Conservation (phyloP, 2,888 invertebrate species). For the Eupeodes latifasciatus region DNA sequence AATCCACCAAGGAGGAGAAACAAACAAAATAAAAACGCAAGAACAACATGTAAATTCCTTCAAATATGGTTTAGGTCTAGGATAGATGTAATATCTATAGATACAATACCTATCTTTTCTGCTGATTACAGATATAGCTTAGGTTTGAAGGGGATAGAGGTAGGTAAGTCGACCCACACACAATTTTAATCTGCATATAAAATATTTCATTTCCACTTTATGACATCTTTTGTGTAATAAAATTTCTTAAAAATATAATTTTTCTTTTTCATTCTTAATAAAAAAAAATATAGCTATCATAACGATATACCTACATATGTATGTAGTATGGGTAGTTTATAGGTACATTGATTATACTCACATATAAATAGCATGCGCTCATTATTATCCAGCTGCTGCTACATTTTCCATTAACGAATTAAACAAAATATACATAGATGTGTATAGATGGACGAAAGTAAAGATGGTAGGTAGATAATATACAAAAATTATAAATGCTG, state of each 20-base stretch:
- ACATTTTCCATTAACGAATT: slow-evolving; percentile 78
- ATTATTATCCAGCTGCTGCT: slow-evolving; percentile 79
- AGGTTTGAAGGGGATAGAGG: neutral
- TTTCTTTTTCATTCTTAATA: slow-evolving; percentile 11
- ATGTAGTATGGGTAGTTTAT: too few species aligned
- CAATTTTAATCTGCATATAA: too few species aligned
- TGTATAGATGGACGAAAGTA: slow-evolving; percentile 51
- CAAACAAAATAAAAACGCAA: slow-evolving; percentile 17
- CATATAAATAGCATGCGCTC: slow-evolving; percentile 80
- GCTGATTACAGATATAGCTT: neutral
- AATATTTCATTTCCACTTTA: neutral
- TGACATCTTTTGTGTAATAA: slow-evolving; percentile 7
- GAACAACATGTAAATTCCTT: slow-evolving; percentile 73
- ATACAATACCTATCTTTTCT: slow-evolving; percentile 4
- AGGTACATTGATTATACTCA: slow-evolving; percentile 62
- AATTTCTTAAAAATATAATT: slow-evolving; percentile 21
- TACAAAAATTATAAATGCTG: slow-evolving; percentile 27
- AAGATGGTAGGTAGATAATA: slow-evolving; percentile 54
- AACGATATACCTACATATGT: neutral
- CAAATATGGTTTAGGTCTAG: slow-evolving; percentile 51
- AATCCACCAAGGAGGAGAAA: slow-evolving; percentile 38
- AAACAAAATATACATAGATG: slow-evolving; percentile 54
- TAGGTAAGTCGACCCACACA: neutral
- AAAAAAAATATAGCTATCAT: neutral
- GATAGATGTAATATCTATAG: slow-evolving; percentile 48